Evolutionary conservation across 2,888 invertebrate genomes (phyloP).

Genomic region (Ichneumoninae sp.): DNA sequence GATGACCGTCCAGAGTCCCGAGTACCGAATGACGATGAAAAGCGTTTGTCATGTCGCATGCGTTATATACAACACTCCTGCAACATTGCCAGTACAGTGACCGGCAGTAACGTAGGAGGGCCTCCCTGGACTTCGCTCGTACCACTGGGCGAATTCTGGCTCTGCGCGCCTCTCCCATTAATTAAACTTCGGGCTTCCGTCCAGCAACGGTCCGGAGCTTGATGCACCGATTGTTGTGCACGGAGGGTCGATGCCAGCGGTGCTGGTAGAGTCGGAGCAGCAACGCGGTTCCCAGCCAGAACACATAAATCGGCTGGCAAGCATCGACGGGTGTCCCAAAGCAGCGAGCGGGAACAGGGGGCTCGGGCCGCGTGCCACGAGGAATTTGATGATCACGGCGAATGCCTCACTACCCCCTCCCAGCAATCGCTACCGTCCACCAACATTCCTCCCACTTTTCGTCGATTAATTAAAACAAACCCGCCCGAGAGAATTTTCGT

Average conservation of each 20-base stretch:
- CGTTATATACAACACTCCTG: background rate
- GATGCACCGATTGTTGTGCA: slow-evolving; percentile 60
- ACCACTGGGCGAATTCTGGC: slow-evolving; percentile 56
- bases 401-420: slow-evolving; percentile 16
- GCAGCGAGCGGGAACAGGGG: slow-evolving; percentile 35
- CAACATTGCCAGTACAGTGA: slow-evolving; percentile 6
- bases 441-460: slow-evolving; percentile 41
- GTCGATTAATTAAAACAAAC: slow-evolving; percentile 60
- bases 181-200: slow-evolving; percentile 65
- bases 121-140: slow-evolving; percentile 53
- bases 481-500: slow-evolving; percentile 7
- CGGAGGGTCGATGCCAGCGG: background rate
- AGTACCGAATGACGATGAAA: slow-evolving; percentile 58
- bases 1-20: slow-evolving; percentile 5
- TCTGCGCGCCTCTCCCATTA: slow-evolving; percentile 59
- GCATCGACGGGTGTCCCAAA: slow-evolving; percentile 53
- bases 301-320: slow-evolving; percentile 64
- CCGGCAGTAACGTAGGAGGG: slow-evolving; percentile 24
- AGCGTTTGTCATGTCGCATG: slow-evolving; percentile 59
- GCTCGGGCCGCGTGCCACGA: slow-evolving; percentile 52
- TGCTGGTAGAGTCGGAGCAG: slow-evolving; percentile 11
- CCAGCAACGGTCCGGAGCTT: slow-evolving; percentile 53
- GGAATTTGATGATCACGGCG: slow-evolving; percentile 58
- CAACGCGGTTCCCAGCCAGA: slow-evolving; percentile 37
- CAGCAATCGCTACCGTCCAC: background rate